A percentile compares a stretch with the other conserved stretches of the same genome.
These are phyloP conservation scores for Drosophila lini DNA, from an alignment of 1,140 invertebrate species.

Conservation along the genomic window DNA sequence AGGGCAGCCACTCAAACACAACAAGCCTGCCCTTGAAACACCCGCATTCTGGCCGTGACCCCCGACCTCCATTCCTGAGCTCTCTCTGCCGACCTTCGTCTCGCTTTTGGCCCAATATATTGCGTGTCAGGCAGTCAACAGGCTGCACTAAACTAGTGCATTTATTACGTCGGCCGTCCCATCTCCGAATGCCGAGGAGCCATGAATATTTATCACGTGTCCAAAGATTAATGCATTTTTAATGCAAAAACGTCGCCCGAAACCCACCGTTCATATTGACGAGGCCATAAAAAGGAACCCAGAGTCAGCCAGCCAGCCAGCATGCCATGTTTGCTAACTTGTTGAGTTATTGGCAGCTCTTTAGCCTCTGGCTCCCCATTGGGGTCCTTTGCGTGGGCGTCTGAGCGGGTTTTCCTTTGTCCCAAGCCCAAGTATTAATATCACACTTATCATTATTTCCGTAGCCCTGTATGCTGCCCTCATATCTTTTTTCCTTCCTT, in stretches of 20 bases:
- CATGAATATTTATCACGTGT: slow-evolving; percentile 79
- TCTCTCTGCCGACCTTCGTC: slow-evolving; percentile 25
- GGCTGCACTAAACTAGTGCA: slow-evolving; percentile 62
- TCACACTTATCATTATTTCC: slow-evolving; percentile 71
- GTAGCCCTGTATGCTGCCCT: slow-evolving; percentile 13
- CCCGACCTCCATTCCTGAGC: slow-evolving; percentile 23
- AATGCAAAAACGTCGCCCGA: slow-evolving; percentile 60
- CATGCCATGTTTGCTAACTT: slow-evolving; percentile 69
- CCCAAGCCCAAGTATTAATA: slow-evolving; percentile 63
- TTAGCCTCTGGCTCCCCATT: slow-evolving; percentile 27
- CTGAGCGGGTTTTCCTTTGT: slow-evolving; percentile 40
- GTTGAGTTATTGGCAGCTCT: slow-evolving; percentile 72
- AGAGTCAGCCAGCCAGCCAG: slow-evolving; percentile 24
- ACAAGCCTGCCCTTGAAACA: slow-evolving; percentile 64
- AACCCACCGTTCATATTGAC: slow-evolving; percentile 27
- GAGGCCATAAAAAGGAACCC: slow-evolving; percentile 55
- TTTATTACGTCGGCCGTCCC: slow-evolving; percentile 35
- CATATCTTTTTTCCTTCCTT: slow-evolving; percentile 7
- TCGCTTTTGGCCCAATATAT: slow-evolving; percentile 28
- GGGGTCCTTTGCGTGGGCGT: slow-evolving; percentile 7
- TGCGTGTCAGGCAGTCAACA: slow-evolving; percentile 48
- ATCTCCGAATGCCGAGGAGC: slow-evolving; percentile 5
- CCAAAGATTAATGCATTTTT: slow-evolving; percentile 75
- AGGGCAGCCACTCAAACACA: slow-evolving; percentile 66
- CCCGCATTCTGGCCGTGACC: slow-evolving; percentile 43